Conservation (phyloP, 2,888 invertebrate genomes). For the Ichneumon xanthorius region DNA sequence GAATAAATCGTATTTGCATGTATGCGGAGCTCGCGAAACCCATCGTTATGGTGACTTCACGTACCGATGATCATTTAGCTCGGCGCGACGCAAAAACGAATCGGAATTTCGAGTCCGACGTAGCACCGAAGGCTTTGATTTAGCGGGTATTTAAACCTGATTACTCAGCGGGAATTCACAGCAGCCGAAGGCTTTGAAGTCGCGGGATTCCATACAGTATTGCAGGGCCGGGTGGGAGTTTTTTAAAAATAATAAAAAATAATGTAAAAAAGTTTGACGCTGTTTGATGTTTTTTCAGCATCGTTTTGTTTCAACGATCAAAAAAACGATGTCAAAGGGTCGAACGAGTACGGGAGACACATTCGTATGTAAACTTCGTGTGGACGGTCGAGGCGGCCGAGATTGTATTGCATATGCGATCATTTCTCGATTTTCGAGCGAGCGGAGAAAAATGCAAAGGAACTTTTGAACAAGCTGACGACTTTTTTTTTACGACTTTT, state of each 20-base stretch:
- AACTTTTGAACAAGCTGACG: neutral
- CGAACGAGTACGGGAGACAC: neutral
- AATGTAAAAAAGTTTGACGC: neutral
- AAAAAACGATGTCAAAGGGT: neutral
- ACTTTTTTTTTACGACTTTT: neutral
- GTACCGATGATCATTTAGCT: too few relatives aligned
- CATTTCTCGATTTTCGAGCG: constrained; percentile 3
- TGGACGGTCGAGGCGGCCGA: neutral
- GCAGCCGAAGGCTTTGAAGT: too few relatives aligned
- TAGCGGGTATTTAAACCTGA: too few relatives aligned
- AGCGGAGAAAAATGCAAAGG: neutral
- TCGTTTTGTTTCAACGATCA: neutral
- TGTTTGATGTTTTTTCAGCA: neutral
- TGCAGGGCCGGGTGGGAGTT: neutral
- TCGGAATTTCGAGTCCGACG: too few relatives aligned
- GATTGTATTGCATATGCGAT: constrained; percentile 10
- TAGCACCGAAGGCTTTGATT: too few relatives aligned
- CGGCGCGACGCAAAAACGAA: too few relatives aligned
- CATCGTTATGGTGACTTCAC: too few relatives aligned
- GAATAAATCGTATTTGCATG: too few relatives aligned
- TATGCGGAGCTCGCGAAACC: too few relatives aligned
- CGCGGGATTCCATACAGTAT: neutral
- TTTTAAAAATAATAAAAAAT: neutral
- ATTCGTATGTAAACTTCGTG: neutral
- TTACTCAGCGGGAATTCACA: too few relatives aligned